A percentile compares a stretch with the other conserved stretches of the same genome.
phyloP scores from a whole-genome alignment of 1,140 invertebrate genomes.

The Latrodectus geometricus region DNA sequence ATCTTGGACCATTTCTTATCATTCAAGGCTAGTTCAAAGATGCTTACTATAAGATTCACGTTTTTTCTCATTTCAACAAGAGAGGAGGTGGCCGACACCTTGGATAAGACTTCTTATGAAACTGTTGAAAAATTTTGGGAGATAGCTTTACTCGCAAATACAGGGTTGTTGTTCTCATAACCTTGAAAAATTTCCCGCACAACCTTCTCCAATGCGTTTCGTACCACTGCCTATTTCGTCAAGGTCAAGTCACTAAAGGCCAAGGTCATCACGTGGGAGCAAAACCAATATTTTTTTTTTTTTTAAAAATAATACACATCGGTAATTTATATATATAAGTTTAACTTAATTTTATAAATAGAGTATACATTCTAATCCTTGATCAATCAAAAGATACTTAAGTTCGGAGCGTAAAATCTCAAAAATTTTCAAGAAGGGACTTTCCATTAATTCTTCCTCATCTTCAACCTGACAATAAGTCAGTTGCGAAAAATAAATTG shows the following conservation, averaged over 20 bases:
- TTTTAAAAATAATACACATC: no score
- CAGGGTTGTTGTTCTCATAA: conserved; percentile 9
- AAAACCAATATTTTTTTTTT: neutral
- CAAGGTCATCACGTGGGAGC: neutral
- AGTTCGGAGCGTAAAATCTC: no score
- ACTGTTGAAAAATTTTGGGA: conserved; percentile 17
- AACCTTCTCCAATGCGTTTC: neutral
- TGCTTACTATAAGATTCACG: neutral
- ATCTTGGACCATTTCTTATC: neutral
- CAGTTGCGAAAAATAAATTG: no score
- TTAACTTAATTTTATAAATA: no score
- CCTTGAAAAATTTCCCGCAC: conserved; percentile 25
- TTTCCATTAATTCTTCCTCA: no score
- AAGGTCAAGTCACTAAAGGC: neutral
- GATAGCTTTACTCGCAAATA: conserved; percentile 5
- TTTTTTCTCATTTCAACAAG: conserved; percentile 7
- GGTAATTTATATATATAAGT: no score
- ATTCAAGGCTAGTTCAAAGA: conserved; percentile 8
- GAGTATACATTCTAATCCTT: no score
- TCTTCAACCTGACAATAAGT: no score
- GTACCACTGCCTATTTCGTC: neutral
- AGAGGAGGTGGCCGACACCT: conserved; percentile 11
- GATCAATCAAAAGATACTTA: no score
- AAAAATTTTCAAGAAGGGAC: no score
- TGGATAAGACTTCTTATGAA: conserved; percentile 31